Evolutionary conservation across 92 coral and sea anemone genomes (phyloP).

Genomic region (Porites lobata): DNA sequence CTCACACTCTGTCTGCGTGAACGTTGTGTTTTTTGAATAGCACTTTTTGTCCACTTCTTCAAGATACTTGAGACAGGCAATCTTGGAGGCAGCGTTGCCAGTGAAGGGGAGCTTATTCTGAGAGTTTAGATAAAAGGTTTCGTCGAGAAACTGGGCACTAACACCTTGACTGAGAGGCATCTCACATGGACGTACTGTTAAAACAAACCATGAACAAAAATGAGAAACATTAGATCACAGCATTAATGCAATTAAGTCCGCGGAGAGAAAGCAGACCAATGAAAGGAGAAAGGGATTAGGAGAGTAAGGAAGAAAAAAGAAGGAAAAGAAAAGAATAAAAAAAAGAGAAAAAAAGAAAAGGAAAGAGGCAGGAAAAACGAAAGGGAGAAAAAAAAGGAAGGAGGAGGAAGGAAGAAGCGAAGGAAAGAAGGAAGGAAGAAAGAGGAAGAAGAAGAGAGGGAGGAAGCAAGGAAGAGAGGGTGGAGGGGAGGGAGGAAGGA

Average conservation of each 20-base stretch:
- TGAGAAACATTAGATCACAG: background rate
- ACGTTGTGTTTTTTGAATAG: slow-evolving; percentile 37
- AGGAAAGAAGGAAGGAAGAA: background rate
- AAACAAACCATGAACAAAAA: background rate
- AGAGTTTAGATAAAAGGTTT: slow-evolving; percentile 24
- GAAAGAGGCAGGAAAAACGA: background rate
- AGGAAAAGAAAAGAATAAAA: background rate
- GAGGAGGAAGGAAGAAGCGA: background rate
- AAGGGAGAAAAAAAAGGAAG: background rate
- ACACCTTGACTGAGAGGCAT: slow-evolving; percentile 65
- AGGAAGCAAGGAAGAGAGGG: background rate
- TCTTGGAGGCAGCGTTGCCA: slow-evolving; percentile 58
- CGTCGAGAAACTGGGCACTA: slow-evolving; percentile 59
- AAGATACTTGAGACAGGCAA: slow-evolving; percentile 77
- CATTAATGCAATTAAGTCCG: no score
- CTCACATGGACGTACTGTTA: slow-evolving; percentile 71
- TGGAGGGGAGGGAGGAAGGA: background rate
- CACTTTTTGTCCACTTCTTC: slow-evolving; percentile 58
- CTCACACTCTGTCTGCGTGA: slow-evolving; percentile 72
- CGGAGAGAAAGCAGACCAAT: no score
- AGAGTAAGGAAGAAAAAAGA: background rate
- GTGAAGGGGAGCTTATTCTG: slow-evolving; percentile 45
- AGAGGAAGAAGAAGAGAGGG: background rate
- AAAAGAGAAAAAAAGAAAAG: background rate
- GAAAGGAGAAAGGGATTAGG: background rate